A percentile compares a stretch with the other conserved stretches of the same genome.
Conservation (phyloP, 2,113 vertebrate genomes). For the Colossoma macropomum region DNA sequence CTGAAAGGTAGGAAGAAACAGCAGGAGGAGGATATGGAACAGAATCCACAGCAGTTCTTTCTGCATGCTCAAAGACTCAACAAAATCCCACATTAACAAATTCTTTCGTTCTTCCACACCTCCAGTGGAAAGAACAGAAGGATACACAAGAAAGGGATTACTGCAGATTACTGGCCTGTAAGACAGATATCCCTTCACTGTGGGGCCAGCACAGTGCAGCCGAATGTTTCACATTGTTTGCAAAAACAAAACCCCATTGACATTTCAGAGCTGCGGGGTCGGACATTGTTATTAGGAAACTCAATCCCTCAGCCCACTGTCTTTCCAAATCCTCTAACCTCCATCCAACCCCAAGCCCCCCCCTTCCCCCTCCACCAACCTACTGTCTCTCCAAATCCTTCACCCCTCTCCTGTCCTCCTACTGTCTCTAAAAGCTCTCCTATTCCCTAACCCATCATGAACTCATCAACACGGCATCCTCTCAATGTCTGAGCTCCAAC, state of each 20-base stretch:
- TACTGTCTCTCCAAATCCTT: conserved; percentile 41
- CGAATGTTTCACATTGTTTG: conserved; percentile 71
- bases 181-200: conserved; percentile 22
- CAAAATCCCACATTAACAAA: conserved; percentile 26
- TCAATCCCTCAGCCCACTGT: conserved; percentile 58
- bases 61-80: conserved; percentile 35
- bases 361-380: conserved; percentile 1
- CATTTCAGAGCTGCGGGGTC: conserved; percentile 64
- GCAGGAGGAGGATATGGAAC: not conserved
- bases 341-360: conserved; percentile 12
- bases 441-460: conserved; percentile 18
- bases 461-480: conserved; percentile 38
- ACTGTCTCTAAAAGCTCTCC: conserved; percentile 24
- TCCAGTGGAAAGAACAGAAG: conserved; percentile 35
- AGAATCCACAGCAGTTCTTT: conserved; percentile 9
- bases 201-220: conserved; percentile 22
- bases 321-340: conserved; percentile 61
- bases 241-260: conserved; percentile 75
- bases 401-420: conserved; percentile 27
- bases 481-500: conserved; percentile 42
- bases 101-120: conserved; percentile 37
- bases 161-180: conserved; percentile 54
- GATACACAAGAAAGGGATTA: conserved; percentile 62
- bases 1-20: not conserved
- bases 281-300: conserved; percentile 62